Percentiles rank a stretch among this genome's conserved stretches.
Evolutionary conservation across 2,797 vertebrate genomes (phyloP).

Genomic region (Ara ararauna): DNA sequence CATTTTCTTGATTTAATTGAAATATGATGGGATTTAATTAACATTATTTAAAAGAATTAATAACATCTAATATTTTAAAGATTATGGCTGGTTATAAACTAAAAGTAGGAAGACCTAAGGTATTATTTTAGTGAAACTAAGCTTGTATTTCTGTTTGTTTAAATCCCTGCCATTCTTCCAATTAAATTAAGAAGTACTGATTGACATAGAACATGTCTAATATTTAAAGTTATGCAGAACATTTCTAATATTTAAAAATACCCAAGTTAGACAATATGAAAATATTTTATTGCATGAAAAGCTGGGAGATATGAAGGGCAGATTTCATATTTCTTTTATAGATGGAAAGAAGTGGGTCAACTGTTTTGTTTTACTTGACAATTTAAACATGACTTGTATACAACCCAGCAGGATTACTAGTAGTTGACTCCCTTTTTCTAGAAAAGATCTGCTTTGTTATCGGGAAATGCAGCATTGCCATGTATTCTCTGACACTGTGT

Average conservation of each 20-base stretch:
- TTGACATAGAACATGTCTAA: neutral
- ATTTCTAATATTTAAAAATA: neutral
- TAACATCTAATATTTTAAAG: neutral
- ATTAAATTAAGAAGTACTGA: neutral
- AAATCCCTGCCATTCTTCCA: neutral
- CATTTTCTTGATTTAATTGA: neutral
- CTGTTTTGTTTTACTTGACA: neutral
- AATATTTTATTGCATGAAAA: neutral
- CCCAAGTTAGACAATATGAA: neutral
- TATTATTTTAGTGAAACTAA: neutral
- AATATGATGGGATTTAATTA: neutral
- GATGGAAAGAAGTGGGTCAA: neutral
- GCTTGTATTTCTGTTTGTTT: neutral
- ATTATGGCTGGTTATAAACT: neutral
- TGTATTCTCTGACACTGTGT: neutral
- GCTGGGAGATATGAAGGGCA: neutral
- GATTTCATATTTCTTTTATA: neutral
- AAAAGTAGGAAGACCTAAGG: neutral
- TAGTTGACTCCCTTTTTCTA: neutral
- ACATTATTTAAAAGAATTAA: neutral
- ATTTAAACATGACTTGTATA: neutral
- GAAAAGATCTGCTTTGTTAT: accelerated
- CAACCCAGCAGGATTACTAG: neutral
- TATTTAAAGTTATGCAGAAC: neutral
- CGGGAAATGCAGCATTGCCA: accelerated